Evolutionary conservation across 1,140 invertebrate species (phyloP).

Genomic region (Lethrus apterus): DNA sequence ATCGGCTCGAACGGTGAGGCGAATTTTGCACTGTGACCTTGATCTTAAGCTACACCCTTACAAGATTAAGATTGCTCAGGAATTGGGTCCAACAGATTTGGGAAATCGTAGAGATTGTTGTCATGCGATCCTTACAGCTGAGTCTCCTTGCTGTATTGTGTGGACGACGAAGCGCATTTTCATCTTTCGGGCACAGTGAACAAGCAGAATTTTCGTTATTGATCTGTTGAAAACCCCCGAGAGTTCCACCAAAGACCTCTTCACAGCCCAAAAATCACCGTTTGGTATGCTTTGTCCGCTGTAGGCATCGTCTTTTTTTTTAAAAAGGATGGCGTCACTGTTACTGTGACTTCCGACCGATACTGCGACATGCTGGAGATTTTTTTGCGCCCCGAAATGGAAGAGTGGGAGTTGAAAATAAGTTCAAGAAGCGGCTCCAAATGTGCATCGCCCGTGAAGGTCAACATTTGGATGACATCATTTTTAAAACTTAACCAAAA

Average conservation of each 20-base stretch:
- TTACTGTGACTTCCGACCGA: no score
- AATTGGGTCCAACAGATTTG: conserved; percentile 14
- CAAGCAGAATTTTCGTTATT: conserved; percentile 35
- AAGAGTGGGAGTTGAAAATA: no score
- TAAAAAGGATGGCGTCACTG: no score
- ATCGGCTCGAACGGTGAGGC: neutral
- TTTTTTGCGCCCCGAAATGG: no score
- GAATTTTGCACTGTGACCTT: conserved; percentile 9
- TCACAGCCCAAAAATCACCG: conserved; percentile 32
- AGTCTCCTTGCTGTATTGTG: no score
- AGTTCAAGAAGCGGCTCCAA: no score
- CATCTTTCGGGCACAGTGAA: conserved; percentile 31
- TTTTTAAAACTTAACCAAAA: no score
- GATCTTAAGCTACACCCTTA: conserved; percentile 13
- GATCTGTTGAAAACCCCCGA: conserved; percentile 28
- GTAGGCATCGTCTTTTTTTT: no score
- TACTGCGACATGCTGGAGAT: no score
- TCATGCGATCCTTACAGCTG: no score
- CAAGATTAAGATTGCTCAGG: conserved; percentile 9
- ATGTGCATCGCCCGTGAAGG: no score
- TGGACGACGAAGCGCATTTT: conserved; percentile 28
- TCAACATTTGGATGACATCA: no score
- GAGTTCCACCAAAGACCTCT: conserved; percentile 32
- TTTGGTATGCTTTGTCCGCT: conserved; percentile 29
- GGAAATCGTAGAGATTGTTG: conserved; percentile 9